Base-by-base conservation (phyloP, 2,888 invertebrate species). In the Caenorhabditis afra region DNA sequence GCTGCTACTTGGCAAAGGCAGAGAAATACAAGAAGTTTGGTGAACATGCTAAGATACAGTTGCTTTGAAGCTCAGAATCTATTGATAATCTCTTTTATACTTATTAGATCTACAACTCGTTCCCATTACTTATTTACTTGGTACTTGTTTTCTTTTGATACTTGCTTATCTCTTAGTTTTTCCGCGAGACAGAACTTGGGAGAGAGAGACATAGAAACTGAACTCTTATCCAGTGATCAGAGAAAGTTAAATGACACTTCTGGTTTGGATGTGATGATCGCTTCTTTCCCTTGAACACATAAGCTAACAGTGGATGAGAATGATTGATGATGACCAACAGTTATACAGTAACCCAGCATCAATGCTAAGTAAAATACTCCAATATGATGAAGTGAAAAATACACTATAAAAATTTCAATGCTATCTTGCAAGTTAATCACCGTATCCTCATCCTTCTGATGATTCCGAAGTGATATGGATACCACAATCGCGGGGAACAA, bases 71-170 rank as follows among this genome's bases (percentile, higher is more conserved):
- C 29, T 29, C 29, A 8, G 14, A 39, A 45, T 37, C 67, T 49
- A 8, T 68, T 59, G n/a, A n/a, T n/a, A n/a, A n/a, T 50, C 50
- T 37, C 67, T 64, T 20, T 45, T 71, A 62, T 61, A 39, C 18
- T 7, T 7, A 20, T 20, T 22, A 11, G n/a, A n/a, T 12, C n/a
- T 52, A 29, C 23, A 22, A 23, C 23, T 52, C 29, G 22, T 52
- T 52, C 22, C 29, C 44, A 20, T 20, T 29, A 44, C 7, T 44
- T n/a, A 1, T 1, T 11, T 18, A 11, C 8, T 44, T 37, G n/a
- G 22, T 44, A 45, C 41, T 39, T 39, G 41, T 45, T 58, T 22
- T 23, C 22, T 58, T 22, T 18, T 23, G 41, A 10, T 44, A 18
- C 23, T 16, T 2, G 16, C 10, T n/a, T 23, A 7, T 18, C 18